These are phyloP conservation scores for Apamea anceps DNA, from an alignment of 2,888 invertebrate genomes.

Conservation along the genomic window DNA sequence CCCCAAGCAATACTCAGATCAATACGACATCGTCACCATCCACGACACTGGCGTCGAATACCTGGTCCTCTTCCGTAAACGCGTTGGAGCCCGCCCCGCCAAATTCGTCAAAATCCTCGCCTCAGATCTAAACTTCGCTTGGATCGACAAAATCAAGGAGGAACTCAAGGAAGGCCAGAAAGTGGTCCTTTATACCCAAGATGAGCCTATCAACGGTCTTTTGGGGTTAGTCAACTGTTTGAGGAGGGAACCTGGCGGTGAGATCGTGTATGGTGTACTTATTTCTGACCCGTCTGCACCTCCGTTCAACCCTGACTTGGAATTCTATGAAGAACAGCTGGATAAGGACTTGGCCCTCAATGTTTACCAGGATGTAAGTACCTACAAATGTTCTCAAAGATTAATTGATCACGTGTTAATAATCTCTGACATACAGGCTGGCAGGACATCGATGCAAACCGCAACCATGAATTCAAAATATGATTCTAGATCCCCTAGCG, in stretches of 20 bases:
- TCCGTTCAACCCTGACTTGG: conserved; percentile 91
- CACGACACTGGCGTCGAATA: conserved; percentile 88
- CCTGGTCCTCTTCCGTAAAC: conserved; percentile 89
- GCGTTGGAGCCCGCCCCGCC: conserved; percentile 83
- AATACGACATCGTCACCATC: conserved; percentile 87
- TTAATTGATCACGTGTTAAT: neutral
- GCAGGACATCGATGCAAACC: too few relatives aligned
- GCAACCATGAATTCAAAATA: too few relatives aligned
- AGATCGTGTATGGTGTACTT: conserved; percentile 91
- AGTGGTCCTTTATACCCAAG: conserved; percentile 92
- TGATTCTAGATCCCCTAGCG: too few relatives aligned
- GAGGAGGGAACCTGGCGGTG: conserved; percentile 94
- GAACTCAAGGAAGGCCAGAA: conserved; percentile 85
- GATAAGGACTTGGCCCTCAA: conserved; percentile 95
- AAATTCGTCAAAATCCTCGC: conserved; percentile 86
- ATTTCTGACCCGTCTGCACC: conserved; percentile 92
- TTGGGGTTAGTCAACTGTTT: conserved; percentile 97
- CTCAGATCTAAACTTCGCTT: conserved; percentile 83
- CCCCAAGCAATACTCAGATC: conserved; percentile 81
- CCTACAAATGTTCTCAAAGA: neutral
- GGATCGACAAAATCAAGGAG: conserved; percentile 89
- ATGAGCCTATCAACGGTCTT: conserved; percentile 93
- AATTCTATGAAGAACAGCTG: conserved; percentile 92
- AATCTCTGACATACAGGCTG: neutral
- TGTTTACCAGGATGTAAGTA: conserved; percentile 91